These are phyloP conservation scores for Tethya wilhelma DNA, from an alignment of 37 sponge, comb jelly and placozoan species.

Conservation along the genomic window DNA sequence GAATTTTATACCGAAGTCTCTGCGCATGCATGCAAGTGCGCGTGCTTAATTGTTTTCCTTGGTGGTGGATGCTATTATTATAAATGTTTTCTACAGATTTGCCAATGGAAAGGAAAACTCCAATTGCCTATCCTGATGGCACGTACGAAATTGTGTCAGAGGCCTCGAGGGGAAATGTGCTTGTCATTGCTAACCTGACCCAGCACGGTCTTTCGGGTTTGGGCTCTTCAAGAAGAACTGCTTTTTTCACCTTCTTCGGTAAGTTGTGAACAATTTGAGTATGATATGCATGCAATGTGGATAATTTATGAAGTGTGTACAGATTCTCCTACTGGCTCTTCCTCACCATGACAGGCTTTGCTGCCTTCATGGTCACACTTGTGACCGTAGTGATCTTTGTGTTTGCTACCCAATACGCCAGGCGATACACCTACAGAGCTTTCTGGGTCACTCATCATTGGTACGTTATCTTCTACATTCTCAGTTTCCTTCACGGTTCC, in stretches of 20 bases:
- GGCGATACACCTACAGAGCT: slow-evolving; percentile 85
- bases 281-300: too few relatives aligned
- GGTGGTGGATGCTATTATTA: background rate
- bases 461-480: slow-evolving; percentile 89
- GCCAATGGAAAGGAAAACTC: slow-evolving; percentile 81
- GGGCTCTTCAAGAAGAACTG: slow-evolving; percentile 60
- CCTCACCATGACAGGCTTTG: slow-evolving; percentile 94
- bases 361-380: slow-evolving; percentile 77
- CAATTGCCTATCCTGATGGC: slow-evolving; percentile 80
- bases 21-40: background rate
- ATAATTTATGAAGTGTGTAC: too few relatives aligned
- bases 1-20: background rate
- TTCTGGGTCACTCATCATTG: slow-evolving; percentile 97
- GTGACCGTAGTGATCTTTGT: slow-evolving; percentile 81
- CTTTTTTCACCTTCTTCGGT: slow-evolving; percentile 91
- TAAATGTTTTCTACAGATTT: slow-evolving; percentile 43
- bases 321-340: slow-evolving; percentile 92
- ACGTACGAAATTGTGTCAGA: slow-evolving; percentile 75
- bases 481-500: slow-evolving; percentile 94
- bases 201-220: slow-evolving; percentile 80
- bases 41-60: background rate
- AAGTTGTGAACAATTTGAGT: slow-evolving; percentile 7
- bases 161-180: slow-evolving; percentile 55
- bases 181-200: slow-evolving; percentile 77
- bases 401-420: slow-evolving; percentile 93